Evolutionary conservation across 2,888 invertebrate species (phyloP).

Genomic region (Hypercompe scribonia): DNA sequence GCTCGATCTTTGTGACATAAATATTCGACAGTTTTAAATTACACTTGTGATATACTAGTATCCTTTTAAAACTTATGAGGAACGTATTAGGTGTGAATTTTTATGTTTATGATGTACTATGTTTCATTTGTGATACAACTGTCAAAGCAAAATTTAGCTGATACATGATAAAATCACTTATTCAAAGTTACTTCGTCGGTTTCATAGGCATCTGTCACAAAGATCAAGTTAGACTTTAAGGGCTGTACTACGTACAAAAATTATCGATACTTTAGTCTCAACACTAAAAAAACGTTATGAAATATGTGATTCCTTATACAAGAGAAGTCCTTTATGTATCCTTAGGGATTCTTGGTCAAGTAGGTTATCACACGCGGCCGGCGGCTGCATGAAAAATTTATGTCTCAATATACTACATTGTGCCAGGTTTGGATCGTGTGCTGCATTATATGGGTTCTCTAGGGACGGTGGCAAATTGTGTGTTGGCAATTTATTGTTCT

Average conservation of each 20-base stretch:
- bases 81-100: too few species aligned
- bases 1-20: too few species aligned
- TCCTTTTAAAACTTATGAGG: too few species aligned
- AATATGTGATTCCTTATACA: slow-evolving; percentile 86
- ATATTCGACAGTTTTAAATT: too few species aligned
- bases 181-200: too few species aligned
- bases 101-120: too few species aligned
- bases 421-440: slow-evolving; percentile 69
- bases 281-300: slow-evolving; percentile 76
- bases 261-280: slow-evolving; percentile 47
- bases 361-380: slow-evolving; percentile 84
- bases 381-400: slow-evolving; percentile 85
- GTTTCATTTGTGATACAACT: too few species aligned
- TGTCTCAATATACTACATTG: slow-evolving; percentile 82
- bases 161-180: too few species aligned
- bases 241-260: neutral
- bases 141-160: too few species aligned
- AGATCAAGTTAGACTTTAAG: too few species aligned
- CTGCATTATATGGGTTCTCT: slow-evolving; percentile 70
- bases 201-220: too few species aligned
- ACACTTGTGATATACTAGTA: too few species aligned
- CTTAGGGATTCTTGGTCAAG: slow-evolving; percentile 83
- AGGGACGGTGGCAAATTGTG: slow-evolving; percentile 55
- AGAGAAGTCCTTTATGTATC: slow-evolving; percentile 86
- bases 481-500: slow-evolving; percentile 23